A percentile compares a stretch with the other conserved stretches of the same genome.
Conservation (phyloP, 2,888 invertebrate species). For the Masnerella sp. region DNA sequence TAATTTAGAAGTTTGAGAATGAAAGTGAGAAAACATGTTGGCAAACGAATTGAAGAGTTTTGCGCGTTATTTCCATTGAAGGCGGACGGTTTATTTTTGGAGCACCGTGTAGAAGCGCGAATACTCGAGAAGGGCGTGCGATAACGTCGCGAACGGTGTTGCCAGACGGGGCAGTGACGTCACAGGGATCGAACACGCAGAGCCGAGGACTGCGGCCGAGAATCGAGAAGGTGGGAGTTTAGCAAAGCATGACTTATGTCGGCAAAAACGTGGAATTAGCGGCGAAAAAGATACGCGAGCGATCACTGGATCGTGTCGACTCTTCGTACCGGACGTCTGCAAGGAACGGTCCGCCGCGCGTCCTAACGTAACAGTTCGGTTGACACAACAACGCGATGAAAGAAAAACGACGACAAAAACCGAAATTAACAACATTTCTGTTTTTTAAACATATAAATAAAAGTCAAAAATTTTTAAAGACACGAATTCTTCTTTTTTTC, state of each 20-base stretch:
- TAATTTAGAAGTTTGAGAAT: neutral
- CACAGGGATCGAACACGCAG: constrained; percentile 50
- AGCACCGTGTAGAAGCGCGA: constrained; percentile 28
- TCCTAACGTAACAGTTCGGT: constrained; percentile 46
- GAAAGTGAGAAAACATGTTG: neutral
- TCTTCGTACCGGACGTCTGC: constrained; percentile 50
- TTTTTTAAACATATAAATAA: neutral
- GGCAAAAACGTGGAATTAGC: constrained; percentile 39
- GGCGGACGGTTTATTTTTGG: constrained; percentile 10
- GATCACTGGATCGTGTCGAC: constrained; percentile 51
- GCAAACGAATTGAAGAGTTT: no score
- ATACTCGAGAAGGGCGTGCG: constrained; percentile 30
- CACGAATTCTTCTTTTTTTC: no score
- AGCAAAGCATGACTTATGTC: constrained; percentile 51
- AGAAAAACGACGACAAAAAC: constrained; percentile 22
- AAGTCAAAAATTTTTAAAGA: neutral
- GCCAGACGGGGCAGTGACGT: constrained; percentile 56
- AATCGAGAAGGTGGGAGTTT: constrained; percentile 40
- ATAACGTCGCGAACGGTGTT: constrained; percentile 54
- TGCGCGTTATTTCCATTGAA: constrained; percentile 8
- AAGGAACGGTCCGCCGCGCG: constrained; percentile 44
- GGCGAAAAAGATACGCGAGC: constrained; percentile 28
- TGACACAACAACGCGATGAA: constrained; percentile 28
- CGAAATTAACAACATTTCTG: constrained; percentile 19
- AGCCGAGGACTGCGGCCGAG: constrained; percentile 27